Evolutionary conservation across 2,797 vertebrate species (phyloP).

Genomic region (Nasua narica): DNA sequence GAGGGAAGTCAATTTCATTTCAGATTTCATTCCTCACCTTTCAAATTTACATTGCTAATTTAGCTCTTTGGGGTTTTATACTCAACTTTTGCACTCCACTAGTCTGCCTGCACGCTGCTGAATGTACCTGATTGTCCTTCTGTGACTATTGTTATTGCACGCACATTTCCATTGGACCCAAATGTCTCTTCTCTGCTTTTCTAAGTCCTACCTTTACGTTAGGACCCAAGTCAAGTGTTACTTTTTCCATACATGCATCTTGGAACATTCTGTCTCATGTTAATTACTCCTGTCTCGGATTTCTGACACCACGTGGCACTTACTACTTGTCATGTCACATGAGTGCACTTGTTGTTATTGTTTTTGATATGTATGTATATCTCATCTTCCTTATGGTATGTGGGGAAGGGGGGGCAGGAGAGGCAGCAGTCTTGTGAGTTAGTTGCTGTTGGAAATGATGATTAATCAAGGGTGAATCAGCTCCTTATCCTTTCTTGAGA

Average conservation of each 20-base stretch:
- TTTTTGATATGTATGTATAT: not conserved
- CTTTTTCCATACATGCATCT: not conserved
- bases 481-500: not conserved
- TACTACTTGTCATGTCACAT: not conserved
- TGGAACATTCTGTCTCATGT: not conserved
- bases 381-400: not conserved
- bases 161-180: not conserved
- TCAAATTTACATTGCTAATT: not conserved
- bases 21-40: not conserved
- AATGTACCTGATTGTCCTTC: not conserved
- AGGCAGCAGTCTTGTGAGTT: not conserved
- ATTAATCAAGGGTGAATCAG: not conserved
- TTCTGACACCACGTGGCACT: not conserved
- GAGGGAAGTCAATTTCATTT: not conserved
- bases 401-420: not conserved
- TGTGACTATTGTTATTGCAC: not conserved
- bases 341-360: not conserved
- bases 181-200: not conserved
- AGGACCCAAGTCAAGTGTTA: not conserved
- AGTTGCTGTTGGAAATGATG: not conserved
- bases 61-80: not conserved
- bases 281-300: not conserved
- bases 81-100: not conserved
- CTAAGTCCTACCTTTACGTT: not conserved
- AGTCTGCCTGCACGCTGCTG: not conserved